These are phyloP conservation scores for Frankliniella fusca DNA, from an alignment of 2,888 invertebrate genomes.

Conservation along the genomic window DNA sequence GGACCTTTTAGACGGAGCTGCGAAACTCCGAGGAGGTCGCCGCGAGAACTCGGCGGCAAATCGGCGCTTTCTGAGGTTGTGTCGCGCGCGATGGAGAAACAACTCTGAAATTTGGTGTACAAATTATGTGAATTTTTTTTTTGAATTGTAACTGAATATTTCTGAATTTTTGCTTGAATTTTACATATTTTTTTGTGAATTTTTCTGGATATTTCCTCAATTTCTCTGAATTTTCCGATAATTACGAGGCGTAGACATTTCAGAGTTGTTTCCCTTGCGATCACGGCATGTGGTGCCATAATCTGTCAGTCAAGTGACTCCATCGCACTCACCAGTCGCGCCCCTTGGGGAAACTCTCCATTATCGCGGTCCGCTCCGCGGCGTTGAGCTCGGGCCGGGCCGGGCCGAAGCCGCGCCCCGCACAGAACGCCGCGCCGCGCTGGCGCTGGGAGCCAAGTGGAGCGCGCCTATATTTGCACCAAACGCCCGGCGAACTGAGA, in stretches of 20 bases:
- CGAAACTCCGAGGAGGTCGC: no score
- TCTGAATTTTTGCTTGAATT: no score
- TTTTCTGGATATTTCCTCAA: no score
- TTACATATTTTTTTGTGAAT: no score
- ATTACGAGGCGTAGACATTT: no score
- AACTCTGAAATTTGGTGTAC: no score
- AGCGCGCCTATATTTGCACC: not conserved
- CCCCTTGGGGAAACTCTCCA: not conserved
- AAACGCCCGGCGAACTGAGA: not conserved
- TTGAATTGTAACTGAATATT: no score
- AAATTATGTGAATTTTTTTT: no score
- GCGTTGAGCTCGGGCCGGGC: not conserved
- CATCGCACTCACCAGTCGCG: not conserved
- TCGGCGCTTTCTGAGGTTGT: not conserved
- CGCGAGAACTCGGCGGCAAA: not conserved
- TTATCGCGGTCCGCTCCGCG: not conserved
- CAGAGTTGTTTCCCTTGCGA: no score
- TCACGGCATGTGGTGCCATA: not conserved
- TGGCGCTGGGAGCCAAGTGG: not conserved
- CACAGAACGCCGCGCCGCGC: not conserved
- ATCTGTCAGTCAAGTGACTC: not conserved
- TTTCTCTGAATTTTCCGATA: no score
- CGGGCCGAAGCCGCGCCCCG: not conserved
- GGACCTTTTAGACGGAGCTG: no score
- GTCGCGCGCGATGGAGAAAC: no score